A percentile compares a stretch with the other conserved stretches of the same genome.
phyloP scores from a whole-genome alignment of 2,797 vertebrate genomes.

The Sebastiscus albofasciatus region DNA sequence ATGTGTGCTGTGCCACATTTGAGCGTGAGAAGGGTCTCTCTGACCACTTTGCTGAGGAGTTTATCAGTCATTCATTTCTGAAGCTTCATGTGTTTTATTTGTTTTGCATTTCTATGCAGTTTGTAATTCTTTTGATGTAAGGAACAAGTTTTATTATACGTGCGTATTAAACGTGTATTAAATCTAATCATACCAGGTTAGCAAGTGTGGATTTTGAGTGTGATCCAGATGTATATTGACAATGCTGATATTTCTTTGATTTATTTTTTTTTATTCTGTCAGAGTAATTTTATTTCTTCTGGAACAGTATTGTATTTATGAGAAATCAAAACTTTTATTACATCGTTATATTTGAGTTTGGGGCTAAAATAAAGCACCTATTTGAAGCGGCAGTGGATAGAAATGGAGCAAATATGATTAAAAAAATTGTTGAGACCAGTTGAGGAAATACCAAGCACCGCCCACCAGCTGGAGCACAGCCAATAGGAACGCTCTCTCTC shows the following conservation, averaged over 20 bases:
- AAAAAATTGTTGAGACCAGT: too few species aligned
- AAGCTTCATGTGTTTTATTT: not conserved
- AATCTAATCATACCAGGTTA: not conserved
- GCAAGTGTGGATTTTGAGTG: not conserved
- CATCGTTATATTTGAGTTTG: not conserved
- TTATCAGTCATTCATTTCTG: slow-evolving; percentile 2
- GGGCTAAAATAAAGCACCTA: not conserved
- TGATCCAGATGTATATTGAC: not conserved
- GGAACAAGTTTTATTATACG: not conserved
- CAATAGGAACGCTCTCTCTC: too few species aligned
- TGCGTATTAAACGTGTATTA: not conserved
- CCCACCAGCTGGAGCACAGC: too few species aligned
- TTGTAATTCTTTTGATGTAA: not conserved
- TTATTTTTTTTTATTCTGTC: too few species aligned
- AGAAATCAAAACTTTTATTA: not conserved
- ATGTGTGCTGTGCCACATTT: slow-evolving; percentile 34
- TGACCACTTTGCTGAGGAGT: not conserved
- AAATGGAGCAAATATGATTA: too few species aligned
- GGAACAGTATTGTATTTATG: not conserved
- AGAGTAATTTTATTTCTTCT: not conserved
- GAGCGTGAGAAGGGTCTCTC: slow-evolving; percentile 10
- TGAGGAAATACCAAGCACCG: too few species aligned
- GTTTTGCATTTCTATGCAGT: not conserved
- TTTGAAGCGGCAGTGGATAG: too few species aligned
- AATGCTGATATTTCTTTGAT: not conserved